Evolutionary conservation across 2,888 invertebrate genomes (phyloP).

Genomic region (Leucozona laternaria): DNA sequence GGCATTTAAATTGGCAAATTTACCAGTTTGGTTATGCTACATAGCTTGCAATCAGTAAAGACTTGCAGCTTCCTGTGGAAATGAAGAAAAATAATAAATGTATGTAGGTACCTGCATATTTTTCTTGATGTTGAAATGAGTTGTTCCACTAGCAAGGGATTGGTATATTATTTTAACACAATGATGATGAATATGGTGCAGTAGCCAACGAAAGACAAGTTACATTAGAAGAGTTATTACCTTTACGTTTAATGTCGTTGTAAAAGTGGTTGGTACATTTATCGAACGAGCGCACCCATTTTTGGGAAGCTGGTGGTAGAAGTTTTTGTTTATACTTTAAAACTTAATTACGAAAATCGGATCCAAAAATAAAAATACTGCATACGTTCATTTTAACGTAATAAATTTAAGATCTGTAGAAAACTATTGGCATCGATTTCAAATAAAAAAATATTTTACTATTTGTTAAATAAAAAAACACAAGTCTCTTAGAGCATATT

Average conservation of each 20-base stretch:
- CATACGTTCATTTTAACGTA: too few species aligned
- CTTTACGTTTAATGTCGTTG: background rate
- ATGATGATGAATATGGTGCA: background rate
- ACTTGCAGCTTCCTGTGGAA: conserved; percentile 40
- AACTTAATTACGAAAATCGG: too few species aligned
- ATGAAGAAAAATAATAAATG: background rate
- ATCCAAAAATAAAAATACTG: too few species aligned
- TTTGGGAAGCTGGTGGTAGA: background rate
- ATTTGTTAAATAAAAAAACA: too few species aligned
- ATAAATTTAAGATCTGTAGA: too few species aligned
- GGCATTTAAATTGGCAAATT: conserved; percentile 43
- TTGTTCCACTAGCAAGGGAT: background rate
- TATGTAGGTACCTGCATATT: too few species aligned
- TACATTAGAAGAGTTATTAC: conserved; percentile 2
- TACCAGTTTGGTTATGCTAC: conserved; percentile 3
- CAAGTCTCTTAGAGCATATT: too few species aligned
- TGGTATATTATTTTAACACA: background rate
- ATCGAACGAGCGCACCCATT: background rate
- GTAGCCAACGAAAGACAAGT: background rate
- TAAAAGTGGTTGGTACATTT: background rate
- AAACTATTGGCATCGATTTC: too few species aligned
- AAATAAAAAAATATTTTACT: too few species aligned
- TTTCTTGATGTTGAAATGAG: conserved; percentile 18
- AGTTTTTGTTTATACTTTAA: background rate
- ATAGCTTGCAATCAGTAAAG: conserved; percentile 36